A percentile compares a stretch with the other conserved stretches of the same genome.
Evolutionary conservation across 2,888 invertebrate species (phyloP).

Genomic region (Trisateles emortualis): DNA sequence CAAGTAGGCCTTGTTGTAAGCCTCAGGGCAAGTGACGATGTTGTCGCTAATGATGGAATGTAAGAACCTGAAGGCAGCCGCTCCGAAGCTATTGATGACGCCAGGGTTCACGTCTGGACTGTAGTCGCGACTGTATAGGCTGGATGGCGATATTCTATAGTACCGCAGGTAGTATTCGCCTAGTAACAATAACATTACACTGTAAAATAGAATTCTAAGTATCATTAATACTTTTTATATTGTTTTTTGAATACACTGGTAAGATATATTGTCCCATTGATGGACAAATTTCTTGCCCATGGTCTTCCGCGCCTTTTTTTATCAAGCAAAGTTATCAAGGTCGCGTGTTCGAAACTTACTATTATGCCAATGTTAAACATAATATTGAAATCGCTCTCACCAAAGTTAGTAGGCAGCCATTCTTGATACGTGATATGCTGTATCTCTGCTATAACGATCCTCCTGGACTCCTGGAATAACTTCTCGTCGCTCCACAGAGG

Average conservation of each 20-base stretch:
- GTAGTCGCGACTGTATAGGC: constrained; percentile 89
- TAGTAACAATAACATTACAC: constrained; percentile 43
- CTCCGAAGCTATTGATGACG: constrained; percentile 89
- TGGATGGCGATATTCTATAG: constrained; percentile 88
- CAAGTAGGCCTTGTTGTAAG: constrained; percentile 66
- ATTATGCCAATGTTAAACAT: too few species aligned
- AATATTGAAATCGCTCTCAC: too few species aligned
- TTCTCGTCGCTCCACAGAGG: constrained; percentile 86
- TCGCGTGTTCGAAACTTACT: too few species aligned
- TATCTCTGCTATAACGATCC: constrained; percentile 84
- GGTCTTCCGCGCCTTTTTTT: too few species aligned
- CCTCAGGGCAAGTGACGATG: constrained; percentile 70
- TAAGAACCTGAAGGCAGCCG: constrained; percentile 90
- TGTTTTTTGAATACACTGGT: too few species aligned
- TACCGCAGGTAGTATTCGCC: constrained; percentile 87
- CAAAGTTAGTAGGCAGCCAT: constrained; percentile 86
- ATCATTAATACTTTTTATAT: not conserved
- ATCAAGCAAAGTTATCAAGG: too few species aligned
- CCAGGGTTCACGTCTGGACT: constrained; percentile 88
- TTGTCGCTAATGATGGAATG: constrained; percentile 88
- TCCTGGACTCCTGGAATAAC: constrained; percentile 85
- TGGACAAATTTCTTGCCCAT: too few species aligned
- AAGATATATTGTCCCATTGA: too few species aligned
- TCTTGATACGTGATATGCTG: constrained; percentile 88
- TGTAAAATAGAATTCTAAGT: not conserved